These are phyloP conservation scores for Paracanthobrama guichenoti DNA, from an alignment of 2,113 vertebrate genomes.

Conservation along the genomic window DNA sequence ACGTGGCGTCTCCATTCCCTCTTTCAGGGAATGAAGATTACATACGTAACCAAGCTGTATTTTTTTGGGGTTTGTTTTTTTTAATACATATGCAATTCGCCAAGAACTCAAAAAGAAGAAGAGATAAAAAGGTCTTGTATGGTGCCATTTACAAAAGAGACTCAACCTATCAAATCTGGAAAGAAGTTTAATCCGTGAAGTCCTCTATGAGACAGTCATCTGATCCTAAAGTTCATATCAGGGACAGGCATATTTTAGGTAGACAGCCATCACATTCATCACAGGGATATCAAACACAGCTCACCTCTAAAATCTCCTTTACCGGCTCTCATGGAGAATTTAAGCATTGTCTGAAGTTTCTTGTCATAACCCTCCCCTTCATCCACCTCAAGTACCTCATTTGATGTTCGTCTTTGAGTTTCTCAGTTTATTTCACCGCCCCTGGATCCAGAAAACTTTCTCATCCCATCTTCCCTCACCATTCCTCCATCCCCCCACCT, in stretches of 20 bases:
- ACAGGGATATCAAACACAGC: slow-evolving; percentile 50
- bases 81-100: not conserved
- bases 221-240: slow-evolving; percentile 42
- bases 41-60: too few species aligned
- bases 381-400: slow-evolving; percentile 29
- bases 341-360: slow-evolving; percentile 44
- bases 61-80: not conserved
- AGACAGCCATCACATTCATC: slow-evolving; percentile 41
- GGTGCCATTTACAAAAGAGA: not conserved
- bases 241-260: slow-evolving; percentile 42
- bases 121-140: slow-evolving; percentile 1
- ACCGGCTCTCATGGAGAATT: slow-evolving; percentile 27
- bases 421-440: slow-evolving; percentile 16
- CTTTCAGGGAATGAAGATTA: too few species aligned
- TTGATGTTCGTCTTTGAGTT: slow-evolving; percentile 38
- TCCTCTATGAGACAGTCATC: slow-evolving; percentile 16
- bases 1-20: too few species aligned
- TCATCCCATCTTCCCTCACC: not conserved
- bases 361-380: slow-evolving; percentile 16
- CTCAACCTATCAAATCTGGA: not conserved
- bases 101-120: not conserved
- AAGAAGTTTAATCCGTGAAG: not conserved
- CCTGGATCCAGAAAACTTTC: slow-evolving; percentile 8
- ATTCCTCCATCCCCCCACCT: not conserved
- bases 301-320: slow-evolving; percentile 45